Evolutionary conservation across 2,113 vertebrate species (phyloP).

Genomic region (Peromyscus californicus): DNA sequence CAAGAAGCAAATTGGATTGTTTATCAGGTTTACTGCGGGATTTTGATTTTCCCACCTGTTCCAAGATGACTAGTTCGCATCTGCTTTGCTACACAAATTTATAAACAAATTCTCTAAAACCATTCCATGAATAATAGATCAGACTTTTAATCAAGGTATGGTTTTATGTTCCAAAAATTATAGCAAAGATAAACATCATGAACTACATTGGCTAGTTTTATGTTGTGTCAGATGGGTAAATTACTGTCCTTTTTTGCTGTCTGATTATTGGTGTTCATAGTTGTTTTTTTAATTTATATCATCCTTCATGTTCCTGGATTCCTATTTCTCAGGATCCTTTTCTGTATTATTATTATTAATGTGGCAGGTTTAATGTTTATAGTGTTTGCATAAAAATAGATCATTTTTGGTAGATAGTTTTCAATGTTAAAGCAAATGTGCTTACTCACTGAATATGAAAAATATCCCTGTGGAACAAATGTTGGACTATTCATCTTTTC

Average conservation of each 20-base stretch:
- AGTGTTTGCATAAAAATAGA: conserved; percentile 84
- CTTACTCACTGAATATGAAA: conserved; percentile 74
- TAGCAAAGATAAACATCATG: conserved; percentile 71
- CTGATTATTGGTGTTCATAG: conserved; percentile 62
- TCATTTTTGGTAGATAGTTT: conserved; percentile 67
- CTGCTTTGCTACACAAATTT: conserved; percentile 82
- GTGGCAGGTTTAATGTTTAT: conserved; percentile 62
- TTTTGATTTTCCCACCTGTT: conserved; percentile 50
- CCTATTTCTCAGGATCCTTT: conserved; percentile 67
- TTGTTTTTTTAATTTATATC: conserved; percentile 76
- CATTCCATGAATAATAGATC: conserved; percentile 79
- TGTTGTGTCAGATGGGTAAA: conserved; percentile 52
- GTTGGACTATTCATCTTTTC: conserved; percentile 42
- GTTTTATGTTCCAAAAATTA: conserved; percentile 82
- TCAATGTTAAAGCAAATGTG: conserved; percentile 61
- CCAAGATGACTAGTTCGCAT: conserved; percentile 59
- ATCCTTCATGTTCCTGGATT: conserved; percentile 67
- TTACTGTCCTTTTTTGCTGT: conserved; percentile 70
- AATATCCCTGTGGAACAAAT: conserved; percentile 63
- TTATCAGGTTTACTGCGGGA: conserved; percentile 1
- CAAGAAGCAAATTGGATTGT: neutral
- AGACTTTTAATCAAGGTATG: conserved; percentile 87
- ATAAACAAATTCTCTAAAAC: conserved; percentile 84
- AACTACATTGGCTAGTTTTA: conserved; percentile 67
- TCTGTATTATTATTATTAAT: conserved; percentile 81